Conservation (phyloP, 2,113 vertebrate species). For the Hippocampus zosterae region DNA sequence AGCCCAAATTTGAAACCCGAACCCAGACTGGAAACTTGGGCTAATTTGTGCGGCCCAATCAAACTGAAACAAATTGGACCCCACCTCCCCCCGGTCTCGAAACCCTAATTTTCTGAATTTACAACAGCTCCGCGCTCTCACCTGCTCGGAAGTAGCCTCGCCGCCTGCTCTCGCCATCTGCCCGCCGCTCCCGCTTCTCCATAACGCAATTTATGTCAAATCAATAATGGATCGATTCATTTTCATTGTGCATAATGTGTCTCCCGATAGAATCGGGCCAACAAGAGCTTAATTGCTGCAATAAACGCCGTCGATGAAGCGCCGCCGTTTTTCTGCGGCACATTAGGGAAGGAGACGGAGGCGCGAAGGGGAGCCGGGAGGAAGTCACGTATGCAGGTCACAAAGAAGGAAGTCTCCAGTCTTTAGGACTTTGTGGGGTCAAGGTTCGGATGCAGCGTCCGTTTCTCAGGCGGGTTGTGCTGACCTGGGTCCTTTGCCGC, state of each 20-base stretch:
- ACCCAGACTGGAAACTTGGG: too few species aligned
- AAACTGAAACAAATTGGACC: too few species aligned
- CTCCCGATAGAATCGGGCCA: constrained; percentile 39
- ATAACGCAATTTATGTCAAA: constrained; percentile 53
- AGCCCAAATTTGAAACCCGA: too few species aligned
- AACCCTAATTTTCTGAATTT: background rate
- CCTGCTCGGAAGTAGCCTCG: constrained; percentile 27
- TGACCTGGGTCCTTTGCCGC: constrained; percentile 97
- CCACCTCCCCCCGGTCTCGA: background rate
- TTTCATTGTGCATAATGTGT: constrained; percentile 60
- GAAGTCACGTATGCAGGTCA: too few species aligned
- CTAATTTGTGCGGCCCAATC: too few species aligned
- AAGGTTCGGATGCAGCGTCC: too few species aligned
- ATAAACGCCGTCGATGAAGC: constrained; percentile 61
- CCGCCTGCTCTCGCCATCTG: background rate
- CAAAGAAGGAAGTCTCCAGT: too few species aligned
- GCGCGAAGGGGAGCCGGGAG: background rate
- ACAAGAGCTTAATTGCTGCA: constrained; percentile 58
- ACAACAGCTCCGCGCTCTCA: constrained; percentile 3
- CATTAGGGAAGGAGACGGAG: constrained; percentile 35
- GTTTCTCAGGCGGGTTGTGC: background rate
- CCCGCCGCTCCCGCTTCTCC: constrained; percentile 27
- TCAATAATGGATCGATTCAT: constrained; percentile 63
- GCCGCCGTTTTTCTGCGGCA: constrained; percentile 49
- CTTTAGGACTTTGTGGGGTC: too few species aligned